Base-by-base conservation (phyloP, 2,888 invertebrate species). In the Eupithecia insigniata region DNA sequence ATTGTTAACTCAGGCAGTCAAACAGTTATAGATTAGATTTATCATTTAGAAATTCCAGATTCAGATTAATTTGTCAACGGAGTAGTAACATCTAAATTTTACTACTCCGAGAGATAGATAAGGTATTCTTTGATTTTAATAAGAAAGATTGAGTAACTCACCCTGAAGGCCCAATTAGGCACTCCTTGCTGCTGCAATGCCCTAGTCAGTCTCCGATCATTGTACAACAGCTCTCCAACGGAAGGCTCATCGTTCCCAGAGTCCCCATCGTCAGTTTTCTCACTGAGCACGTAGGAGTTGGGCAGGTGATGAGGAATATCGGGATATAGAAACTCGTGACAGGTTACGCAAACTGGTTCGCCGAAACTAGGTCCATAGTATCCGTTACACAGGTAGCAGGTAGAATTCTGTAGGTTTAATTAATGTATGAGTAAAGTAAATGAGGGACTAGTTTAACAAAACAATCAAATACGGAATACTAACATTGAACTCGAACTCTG, bases 221-320 rank as follows among this genome's bases (percentile, higher is more conserved):
- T 71, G 36, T 60, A 74, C 46, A 71, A 95, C 67, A 95, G 88
- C 85, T 97, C 97, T 14, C 73, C 73, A 10, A 66, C 70, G 55
- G 96, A 96, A 0, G 98, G 98, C 86, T 99, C 99, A 87, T 99
- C 99, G 87, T 98, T 99, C 0, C 99, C 99, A 0, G 98, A 98
- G 88, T 99, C 98, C 79, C 97, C 97, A 81, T 98, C 98, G 83
- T 98, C 98, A 7, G 97, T 97, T 74, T 95, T 95, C 76, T 95
- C 95, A 78, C 94, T 95, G 75, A 85, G 90, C 82, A 92, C 93
- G 78, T 90, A 92, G 4, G 94, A 92, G 71, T 89, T 90, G 32
- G 95, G 95, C 64, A 94, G 85, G 78, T 94, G 89, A 14, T 95
- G 94, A 12, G 95, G 94, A 77, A 97, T 96, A 84, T 97, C 96